A percentile compares a stretch with the other conserved stretches of the same genome.
Conservation (phyloP, 2,113 vertebrate species). For the Motacilla alba region DNA sequence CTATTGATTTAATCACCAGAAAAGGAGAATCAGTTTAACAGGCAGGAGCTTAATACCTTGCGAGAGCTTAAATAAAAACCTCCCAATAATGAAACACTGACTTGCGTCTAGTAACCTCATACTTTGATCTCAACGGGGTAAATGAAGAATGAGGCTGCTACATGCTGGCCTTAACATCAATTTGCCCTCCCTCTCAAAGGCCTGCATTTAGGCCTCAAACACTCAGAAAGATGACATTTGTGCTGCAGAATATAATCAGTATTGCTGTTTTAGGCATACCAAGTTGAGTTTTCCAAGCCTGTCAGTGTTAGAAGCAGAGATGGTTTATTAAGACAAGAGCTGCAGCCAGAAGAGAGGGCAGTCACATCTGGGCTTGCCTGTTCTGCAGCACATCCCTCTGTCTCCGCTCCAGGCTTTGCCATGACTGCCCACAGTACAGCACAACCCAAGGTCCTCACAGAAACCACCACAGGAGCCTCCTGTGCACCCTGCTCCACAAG, state of each 20-base stretch:
- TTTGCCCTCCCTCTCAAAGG: neutral
- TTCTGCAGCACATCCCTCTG: neutral
- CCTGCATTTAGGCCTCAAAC: neutral
- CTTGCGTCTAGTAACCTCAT: neutral
- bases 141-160: neutral
- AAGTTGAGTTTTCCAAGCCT: neutral
- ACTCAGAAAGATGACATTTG: neutral
- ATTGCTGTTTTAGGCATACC: neutral
- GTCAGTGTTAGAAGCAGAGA: neutral
- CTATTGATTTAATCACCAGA: neutral
- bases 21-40: neutral
- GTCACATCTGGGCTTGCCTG: neutral
- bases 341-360: neutral
- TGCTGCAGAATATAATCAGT: neutral
- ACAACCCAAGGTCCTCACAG: accelerated
- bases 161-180: neutral
- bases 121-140: neutral
- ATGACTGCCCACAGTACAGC: neutral
- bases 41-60: neutral
- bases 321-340: neutral
- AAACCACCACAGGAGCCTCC: neutral
- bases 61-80: neutral
- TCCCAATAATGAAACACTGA: neutral
- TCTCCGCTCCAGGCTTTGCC: accelerated
- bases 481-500: accelerated